Base-by-base conservation (phyloP, 2,113 vertebrate genomes). In the Promerops cafer region DNA sequence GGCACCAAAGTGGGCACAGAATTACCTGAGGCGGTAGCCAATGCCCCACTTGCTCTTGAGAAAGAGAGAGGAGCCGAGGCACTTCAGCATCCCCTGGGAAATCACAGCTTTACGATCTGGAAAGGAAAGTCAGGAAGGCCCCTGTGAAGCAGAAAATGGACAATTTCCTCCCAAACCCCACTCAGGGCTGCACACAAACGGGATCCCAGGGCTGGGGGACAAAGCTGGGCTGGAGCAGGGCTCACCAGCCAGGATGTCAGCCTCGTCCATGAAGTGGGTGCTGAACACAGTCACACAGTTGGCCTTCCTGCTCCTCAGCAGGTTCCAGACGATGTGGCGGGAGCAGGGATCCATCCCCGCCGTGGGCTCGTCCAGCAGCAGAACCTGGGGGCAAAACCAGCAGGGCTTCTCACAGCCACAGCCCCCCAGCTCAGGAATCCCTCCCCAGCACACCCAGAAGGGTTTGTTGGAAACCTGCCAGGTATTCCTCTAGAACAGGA, bases 191-290 rank as follows among this genome's bases (percentile, higher is more conserved):
- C 13, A 31, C 40, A 28, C 2, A 16, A 4, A 1, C 0, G 0
- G 5, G 1, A 5, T 0, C 5, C 40, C 10, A 6, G 0, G 2
- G 66, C 37, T 8, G 37, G 30, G n/a, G 39, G 19, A 1, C 0
- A 12, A 1, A 3, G 17, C 50, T 17, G 7, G 53, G 39, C 4
- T 0, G 1, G 17, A 8, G 70, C 53, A 74, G 85, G 53, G 49
- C 97, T 93, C 93, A 99, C 99, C 99, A 45, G 99, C 99, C 3
- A 99, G 98, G 84, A 99, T 99, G 93, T 99, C 99, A 0, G 99
- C 99, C 97, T 99, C 99, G 16, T 99, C 99, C 99, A 99, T 99
- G 97, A 99, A 99, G 96, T 99, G 99, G 6, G 99, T 99, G 96
- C 98, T 99, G 93, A 99, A 98, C 10, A 99, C 98, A 0, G 98